Base-by-base conservation (phyloP, 30 jellyfish, hydroid and myxozoan species). In the Hydractinia symbiolongicarpus region DNA sequence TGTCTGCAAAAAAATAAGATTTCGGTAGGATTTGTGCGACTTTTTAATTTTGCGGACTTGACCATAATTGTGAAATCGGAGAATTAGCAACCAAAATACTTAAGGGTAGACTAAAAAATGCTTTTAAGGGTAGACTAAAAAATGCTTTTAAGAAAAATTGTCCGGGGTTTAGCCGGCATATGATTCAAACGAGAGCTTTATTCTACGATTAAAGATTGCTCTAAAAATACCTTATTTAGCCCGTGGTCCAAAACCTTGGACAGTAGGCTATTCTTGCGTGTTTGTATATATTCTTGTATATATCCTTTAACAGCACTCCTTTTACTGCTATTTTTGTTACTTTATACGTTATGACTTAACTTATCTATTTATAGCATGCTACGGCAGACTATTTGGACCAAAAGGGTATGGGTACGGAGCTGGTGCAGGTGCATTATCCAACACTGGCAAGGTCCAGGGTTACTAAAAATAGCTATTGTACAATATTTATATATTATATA, bases 361-460 rank as follows among this genome's bases (percentile, higher is more conserved):
- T 30, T 30, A 30, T 30, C 44, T 30, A 30, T 30, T 30, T 30
- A 30, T 81, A 87, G 95, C 89, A 13, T 91, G 98, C 82, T 83
- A 91, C 67, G 98, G 96, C 61, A 86, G 83, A 72, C 87, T 83
- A 14, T 91, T 74, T 81, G 98, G 98, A 9, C 98, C 98, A 5
- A 91, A 86, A 67, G 98, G 98, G n/a, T 91, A 87, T 67, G 98
- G 98, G 9, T 91, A 57, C 64, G 98, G 98, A 64, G 88, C 72
- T 49, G 98, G 98, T 13, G 96, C 96, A n/a, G 98, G 98, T 7
- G 95, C 96, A 8, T 58, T 91, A 76, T 79, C 85, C 75, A 61
- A 77, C 82, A 77, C 85, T 21, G 49, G 70, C 51, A 50, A 74
- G 14, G 66, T 64, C 52, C 19, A 64, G 53, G 40, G 74, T 64